Base-by-base conservation (phyloP, 1,140 invertebrate species). In the Pristionchus pacificus region DNA sequence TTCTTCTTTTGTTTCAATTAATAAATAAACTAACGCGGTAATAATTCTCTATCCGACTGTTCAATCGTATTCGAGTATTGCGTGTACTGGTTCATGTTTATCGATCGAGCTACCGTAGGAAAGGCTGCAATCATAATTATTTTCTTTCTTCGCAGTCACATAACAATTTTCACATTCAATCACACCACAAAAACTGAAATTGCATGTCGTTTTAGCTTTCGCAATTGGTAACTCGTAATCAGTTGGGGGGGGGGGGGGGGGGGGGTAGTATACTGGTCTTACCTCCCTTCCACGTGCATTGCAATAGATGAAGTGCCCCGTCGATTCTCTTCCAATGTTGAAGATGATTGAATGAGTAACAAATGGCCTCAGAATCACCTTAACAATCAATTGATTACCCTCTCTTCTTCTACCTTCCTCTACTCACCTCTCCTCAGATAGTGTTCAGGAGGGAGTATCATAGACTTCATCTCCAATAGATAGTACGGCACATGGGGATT, bases 401-500 rank as follows among this genome's bases (percentile, higher is more conserved):
- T n/a, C n/a, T n/a, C n/a, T n/a, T n/a, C n/a, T n/a, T n/a, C n/a
- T n/a, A n/a, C n/a, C n/a, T n/a, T n/a, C n/a, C n/a, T n/a, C n/a
- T n/a, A 10, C 38, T 49, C 6, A 49, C 95, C 96, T 74, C 95
- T 87, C 85, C 96, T 96, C 29, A 98, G 86, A 78, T 98, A 91
- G 85, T 98, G 95, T 85, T 98, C 95, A 0, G 95, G 93, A 61
- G 95, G 95, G 75, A 98, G 86, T 71, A 96, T 95, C 3, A 98
- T 86, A 59, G 93, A 90, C 80, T 97, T 97, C 89, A 93, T 93
- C 88, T 98, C 67, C 79, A 98, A 86, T 75, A 98, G 88, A 88
- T 98, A 98, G 87, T 95, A 95, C 38, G 95, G 93, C 79, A 97
- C 95, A 87, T 97, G 93, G 65, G 95, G 95, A 88, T 98, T 98